These are phyloP conservation scores for Trichonephila clavipes DNA, from an alignment of 1,140 invertebrate species.

Conservation along the genomic window DNA sequence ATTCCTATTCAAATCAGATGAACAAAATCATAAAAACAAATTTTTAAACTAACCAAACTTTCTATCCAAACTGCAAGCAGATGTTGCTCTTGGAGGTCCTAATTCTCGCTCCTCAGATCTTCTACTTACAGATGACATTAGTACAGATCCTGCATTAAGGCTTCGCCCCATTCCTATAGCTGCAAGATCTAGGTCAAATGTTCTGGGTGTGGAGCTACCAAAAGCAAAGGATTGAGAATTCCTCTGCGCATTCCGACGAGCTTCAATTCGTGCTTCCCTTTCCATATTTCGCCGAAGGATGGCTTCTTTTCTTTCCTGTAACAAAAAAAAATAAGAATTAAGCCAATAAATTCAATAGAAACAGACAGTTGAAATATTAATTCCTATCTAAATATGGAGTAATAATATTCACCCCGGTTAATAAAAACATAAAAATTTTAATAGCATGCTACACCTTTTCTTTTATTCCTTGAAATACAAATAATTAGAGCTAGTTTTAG, in stretches of 20 bases:
- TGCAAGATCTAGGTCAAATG: constrained; percentile 84
- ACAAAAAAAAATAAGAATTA: background rate
- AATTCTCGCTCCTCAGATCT: constrained; percentile 60
- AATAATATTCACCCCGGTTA: background rate
- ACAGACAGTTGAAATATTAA: no score
- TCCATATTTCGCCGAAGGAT: constrained; percentile 92
- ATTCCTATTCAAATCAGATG: background rate
- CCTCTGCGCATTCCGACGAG: constrained; percentile 86
- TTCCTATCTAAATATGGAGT: background rate
- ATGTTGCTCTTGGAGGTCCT: constrained; percentile 50
- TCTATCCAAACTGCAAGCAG: constrained; percentile 66
- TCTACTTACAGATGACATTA: constrained; percentile 63
- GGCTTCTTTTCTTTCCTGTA: constrained; percentile 88
- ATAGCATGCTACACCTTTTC: no score
- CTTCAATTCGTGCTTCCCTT: constrained; percentile 90
- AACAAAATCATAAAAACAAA: background rate
- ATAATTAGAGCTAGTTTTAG: no score
- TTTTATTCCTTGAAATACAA: no score
- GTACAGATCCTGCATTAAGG: constrained; percentile 29
- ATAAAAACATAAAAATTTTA: no score
- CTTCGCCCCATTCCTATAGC: constrained; percentile 58
- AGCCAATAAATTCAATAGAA: no score
- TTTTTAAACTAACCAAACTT: constrained; percentile 63
- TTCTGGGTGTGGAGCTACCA: constrained; percentile 92
- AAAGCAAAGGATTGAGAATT: constrained; percentile 90